Base-by-base conservation (phyloP, 2,113 vertebrate genomes). In the Catharus bicknelli region DNA sequence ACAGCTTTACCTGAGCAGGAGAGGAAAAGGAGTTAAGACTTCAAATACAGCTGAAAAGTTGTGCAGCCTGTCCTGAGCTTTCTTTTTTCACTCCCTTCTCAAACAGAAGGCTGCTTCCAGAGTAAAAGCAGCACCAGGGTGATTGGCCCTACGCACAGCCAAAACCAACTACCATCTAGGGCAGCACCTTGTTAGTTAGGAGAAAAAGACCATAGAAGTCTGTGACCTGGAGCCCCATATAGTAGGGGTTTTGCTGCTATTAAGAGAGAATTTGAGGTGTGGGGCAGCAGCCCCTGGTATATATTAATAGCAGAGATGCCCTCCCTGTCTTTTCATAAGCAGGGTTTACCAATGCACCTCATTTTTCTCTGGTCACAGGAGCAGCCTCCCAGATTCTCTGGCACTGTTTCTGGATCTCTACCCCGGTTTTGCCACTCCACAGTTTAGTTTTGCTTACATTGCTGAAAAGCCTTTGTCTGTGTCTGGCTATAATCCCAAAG, bases 171-270 rank as follows among this genome's bases (percentile, higher is more conserved):
- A 1, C 27, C 5, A 16, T 18, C 61, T 43, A 54, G 27, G 51
- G 6, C 43, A 79, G 29, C 22, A 40, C 0, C 0, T 17, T 62
- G 10, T 25, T 67, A 34, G n/a, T 25, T 23, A 62, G 47, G 75
- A 70, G 20, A 43, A 50, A 57, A 58, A 25, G 25, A 19, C 25
- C 36, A 43, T 25, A 29, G 36, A 74, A 78, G 32, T 26, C 22
- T 0, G 0, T 7, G 9, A 29, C 16, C 16, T 5, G 2, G 10
- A 91, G 54, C 6, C 13, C 16, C 3, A 13, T 32, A 29, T 61
- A 34, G 10, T 38, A 47, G 38, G 19, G 13, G 0, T 40, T 50
- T 59, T 72, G 18, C 16, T 76, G 23, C 42, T 80, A 1, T 13
- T 72, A 47, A 53, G 27, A 16, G 67, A 86, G 54, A 43, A 83